Base-by-base conservation (phyloP, 2,797 vertebrate genomes). In the Sebastes vulpes region DNA sequence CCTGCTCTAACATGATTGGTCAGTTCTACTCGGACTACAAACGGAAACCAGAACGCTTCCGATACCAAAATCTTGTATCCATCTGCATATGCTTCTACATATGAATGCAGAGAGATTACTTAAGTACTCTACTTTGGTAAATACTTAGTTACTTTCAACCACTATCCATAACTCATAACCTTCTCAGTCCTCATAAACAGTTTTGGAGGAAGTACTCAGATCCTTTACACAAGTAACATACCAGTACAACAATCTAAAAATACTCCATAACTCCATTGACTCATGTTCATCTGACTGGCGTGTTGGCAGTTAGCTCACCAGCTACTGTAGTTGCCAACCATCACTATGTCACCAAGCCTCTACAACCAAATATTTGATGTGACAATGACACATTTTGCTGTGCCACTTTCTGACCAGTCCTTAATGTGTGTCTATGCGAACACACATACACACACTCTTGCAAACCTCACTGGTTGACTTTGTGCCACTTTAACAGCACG, bases 401-500 rank as follows among this genome's bases (percentile, higher is more conserved):
- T 0, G 52, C 11, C 38, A 38, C 29, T 57, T 57, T 29, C 28
- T 71, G 23, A 65, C 9, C n/a, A 9, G 46, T 8, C 14, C 10
- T 16, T 12, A 32, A 3, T 16, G 9, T 0, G 12, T 25, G 56
- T 25, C 52, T 12, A 23, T 18, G 21, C 23, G 35, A 21, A 52
- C 25, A 4, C 8, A 29, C 29, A 79, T 54, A 25, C 18, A 46
- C 65, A 80, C 75, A 61, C n/a, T 53, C 20, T 21, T 53, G 42
- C 50, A 69, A 87, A 81, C 64, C 73, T 58, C 65, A 65, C 23
- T 11, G 57, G 53, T 31, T 63, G 18, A 72, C 82, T 69, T 65
- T 81, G 72, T 59, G 6, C 72, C 25, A 29, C 76, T 77, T 83
- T 75, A 80, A 56, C 61, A 72, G 50, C 76, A 64, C 28, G 6